Evolutionary conservation across 2,888 invertebrate species (phyloP).

Genomic region (Mayetiola destructor): DNA sequence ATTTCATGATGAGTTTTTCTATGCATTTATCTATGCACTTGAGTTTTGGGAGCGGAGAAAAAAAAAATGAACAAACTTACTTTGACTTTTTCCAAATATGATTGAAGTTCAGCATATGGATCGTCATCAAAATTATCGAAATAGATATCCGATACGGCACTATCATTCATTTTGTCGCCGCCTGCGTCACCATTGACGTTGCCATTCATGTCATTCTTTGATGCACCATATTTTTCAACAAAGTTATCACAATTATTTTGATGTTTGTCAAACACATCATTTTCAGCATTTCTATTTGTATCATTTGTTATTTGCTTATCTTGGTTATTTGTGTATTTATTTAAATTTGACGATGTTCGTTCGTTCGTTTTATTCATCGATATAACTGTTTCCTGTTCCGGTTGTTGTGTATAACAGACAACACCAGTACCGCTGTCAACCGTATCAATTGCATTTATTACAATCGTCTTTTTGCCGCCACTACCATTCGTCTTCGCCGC

Average conservation of each 20-base stretch:
- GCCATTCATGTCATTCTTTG: background rate
- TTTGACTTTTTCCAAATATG: constrained; percentile 34
- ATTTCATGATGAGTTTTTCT: too few relatives aligned
- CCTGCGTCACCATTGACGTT: background rate
- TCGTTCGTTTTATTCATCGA: constrained; percentile 3
- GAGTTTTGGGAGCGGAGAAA: too few relatives aligned
- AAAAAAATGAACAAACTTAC: constrained; percentile 24
- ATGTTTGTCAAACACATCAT: background rate
- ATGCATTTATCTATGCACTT: too few relatives aligned
- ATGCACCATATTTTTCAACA: background rate
- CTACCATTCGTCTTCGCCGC: background rate
- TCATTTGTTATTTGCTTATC: too few relatives aligned
- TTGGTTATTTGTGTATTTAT: background rate
- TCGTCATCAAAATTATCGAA: constrained; percentile 29
- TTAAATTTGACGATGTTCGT: constrained; percentile 2
- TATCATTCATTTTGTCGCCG: background rate
- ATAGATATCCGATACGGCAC: background rate
- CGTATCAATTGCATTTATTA: too few relatives aligned
- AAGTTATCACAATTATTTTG: constrained; percentile 7
- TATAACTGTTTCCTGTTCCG: constrained; percentile 12
- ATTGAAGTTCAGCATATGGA: constrained; percentile 32
- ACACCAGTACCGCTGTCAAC: constrained; percentile 1
- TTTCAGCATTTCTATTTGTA: background rate
- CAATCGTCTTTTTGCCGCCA: too few relatives aligned
- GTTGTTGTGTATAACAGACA: background rate